Evolutionary conservation across 1,140 invertebrate species (phyloP), one percentile per base, ranked within the genome.

Genomic region (Cheumatopsyche charites): DNA sequence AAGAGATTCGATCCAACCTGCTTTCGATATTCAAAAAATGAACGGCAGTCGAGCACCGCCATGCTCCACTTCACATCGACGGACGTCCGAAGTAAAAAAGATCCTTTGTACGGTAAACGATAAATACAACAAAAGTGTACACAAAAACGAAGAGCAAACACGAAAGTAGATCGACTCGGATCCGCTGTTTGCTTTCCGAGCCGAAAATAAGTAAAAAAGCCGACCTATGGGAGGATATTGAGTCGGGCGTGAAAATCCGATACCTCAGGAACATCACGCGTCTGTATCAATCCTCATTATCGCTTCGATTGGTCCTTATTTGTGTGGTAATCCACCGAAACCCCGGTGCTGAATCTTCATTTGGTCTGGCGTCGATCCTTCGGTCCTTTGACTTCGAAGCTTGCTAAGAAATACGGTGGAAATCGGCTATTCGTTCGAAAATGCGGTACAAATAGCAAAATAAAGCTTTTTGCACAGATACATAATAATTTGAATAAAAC

Each of bases 41-140:
- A 52, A 52, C n/a, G 15, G 19, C 19, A 52, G 47, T 52, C 47
- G 19, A 47, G 15, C 47, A 17, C 15, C 47, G 47, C 9, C 47
- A 52, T 19, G 47, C 47, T 52, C 47, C 47, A 52, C 47, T 52
- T 52, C 15, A 52, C 47, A 52, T 52, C 47, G 47, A 52, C 19
- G 19, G 47, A 17, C 47, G 47, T 9, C 15, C 13, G 2, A 52
- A 52, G 9, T 17, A 52, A 5, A 52, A 52, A 19, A 17, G 47
- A 7, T 17, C 29, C 29, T 36, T 36, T 36, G 29, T 36, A 36
- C 29, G 9, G 9, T 36, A 36, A 36, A 36, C 29, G 29, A 36
- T 36, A 36, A 36, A 36, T 52, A 13, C 5, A 52, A 52, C 19
- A 52, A 52, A 52, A 52, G 19, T 52, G 29, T 3, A 36, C 29